phyloP scores from a whole-genome alignment of 2,888 invertebrate species.

The Teleogryllus oceanicus region DNA sequence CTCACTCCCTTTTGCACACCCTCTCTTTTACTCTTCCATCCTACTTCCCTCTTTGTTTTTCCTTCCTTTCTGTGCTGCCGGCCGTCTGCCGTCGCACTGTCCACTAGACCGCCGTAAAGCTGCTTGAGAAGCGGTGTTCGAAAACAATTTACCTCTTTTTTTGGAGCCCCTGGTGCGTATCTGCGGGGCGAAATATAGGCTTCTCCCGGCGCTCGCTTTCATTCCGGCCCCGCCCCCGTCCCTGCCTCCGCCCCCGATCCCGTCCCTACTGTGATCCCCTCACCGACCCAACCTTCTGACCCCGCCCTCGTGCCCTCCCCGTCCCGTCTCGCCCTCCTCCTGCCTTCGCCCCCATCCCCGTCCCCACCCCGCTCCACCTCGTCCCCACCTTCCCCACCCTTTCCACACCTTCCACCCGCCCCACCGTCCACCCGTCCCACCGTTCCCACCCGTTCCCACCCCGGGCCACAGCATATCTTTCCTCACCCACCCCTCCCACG shows the following conservation, averaged over 20 bases:
- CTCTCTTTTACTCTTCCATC: no score
- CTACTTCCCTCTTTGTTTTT: no score
- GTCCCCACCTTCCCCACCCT: background rate
- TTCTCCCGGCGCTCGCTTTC: background rate
- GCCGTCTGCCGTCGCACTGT: background rate
- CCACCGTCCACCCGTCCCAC: background rate
- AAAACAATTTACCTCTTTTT: constrained; percentile 18
- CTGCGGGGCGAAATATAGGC: background rate
- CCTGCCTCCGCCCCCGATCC: background rate
- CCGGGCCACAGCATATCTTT: background rate
- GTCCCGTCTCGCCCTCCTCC: background rate
- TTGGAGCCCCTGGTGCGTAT: background rate
- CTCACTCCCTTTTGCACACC: no score
- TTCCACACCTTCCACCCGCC: no score
- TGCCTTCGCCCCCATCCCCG: background rate
- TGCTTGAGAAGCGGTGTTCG: constrained; percentile 18
- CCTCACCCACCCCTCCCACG: no score
- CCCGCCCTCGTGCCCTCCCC: background rate
- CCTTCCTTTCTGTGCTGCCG: no score
- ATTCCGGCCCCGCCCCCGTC: background rate
- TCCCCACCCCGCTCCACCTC: background rate
- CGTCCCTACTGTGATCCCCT: background rate
- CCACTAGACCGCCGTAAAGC: background rate
- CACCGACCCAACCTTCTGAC: background rate
- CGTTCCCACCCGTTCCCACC: background rate